A percentile compares a stretch with the other conserved stretches of the same genome.
phyloP scores from a whole-genome alignment of 2,113 vertebrate genomes.

The Poeciliopsis occidentalis region DNA sequence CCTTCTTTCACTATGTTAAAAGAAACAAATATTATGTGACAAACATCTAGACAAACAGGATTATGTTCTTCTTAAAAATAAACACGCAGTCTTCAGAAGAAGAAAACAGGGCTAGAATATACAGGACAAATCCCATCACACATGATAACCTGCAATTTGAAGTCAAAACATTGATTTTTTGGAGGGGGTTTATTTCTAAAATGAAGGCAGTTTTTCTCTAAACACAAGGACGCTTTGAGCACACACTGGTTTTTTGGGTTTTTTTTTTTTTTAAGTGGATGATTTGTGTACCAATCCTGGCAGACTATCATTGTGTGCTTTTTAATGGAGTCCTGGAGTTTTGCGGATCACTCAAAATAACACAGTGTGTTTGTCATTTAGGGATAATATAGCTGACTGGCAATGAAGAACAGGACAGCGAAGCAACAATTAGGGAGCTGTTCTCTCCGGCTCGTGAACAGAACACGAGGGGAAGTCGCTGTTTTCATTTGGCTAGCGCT shows the following conservation, averaged over 20 bases:
- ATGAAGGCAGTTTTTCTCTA: slow-evolving; percentile 37
- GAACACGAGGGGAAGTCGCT: slow-evolving; percentile 50
- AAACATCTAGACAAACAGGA: slow-evolving; percentile 4
- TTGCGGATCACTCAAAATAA: slow-evolving; percentile 76
- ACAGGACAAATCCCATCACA: slow-evolving; percentile 20
- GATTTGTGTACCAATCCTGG: slow-evolving; percentile 67
- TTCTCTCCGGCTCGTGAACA: slow-evolving; percentile 49
- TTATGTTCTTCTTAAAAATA: slow-evolving; percentile 28
- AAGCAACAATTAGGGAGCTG: slow-evolving; percentile 70
- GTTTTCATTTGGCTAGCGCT: slow-evolving; percentile 64
- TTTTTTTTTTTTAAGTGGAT: slow-evolving; percentile 43
- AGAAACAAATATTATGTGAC: neutral
- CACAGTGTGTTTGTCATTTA: slow-evolving; percentile 76
- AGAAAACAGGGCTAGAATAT: slow-evolving; percentile 39
- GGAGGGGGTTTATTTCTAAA: slow-evolving; percentile 42
- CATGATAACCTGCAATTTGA: slow-evolving; percentile 55
- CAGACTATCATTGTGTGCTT: slow-evolving; percentile 73
- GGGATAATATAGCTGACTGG: slow-evolving; percentile 71
- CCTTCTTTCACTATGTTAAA: neutral
- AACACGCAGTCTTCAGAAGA: slow-evolving; percentile 18
- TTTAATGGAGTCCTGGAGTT: slow-evolving; percentile 71
- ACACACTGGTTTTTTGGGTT: slow-evolving; percentile 56
- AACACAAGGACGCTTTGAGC: slow-evolving; percentile 41
- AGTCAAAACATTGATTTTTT: slow-evolving; percentile 50
- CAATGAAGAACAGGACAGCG: slow-evolving; percentile 51